Percentiles rank a stretch among this genome's conserved stretches.
Evolutionary conservation across 2,888 invertebrate genomes (phyloP).

Genomic region (Torymus texanus): DNA sequence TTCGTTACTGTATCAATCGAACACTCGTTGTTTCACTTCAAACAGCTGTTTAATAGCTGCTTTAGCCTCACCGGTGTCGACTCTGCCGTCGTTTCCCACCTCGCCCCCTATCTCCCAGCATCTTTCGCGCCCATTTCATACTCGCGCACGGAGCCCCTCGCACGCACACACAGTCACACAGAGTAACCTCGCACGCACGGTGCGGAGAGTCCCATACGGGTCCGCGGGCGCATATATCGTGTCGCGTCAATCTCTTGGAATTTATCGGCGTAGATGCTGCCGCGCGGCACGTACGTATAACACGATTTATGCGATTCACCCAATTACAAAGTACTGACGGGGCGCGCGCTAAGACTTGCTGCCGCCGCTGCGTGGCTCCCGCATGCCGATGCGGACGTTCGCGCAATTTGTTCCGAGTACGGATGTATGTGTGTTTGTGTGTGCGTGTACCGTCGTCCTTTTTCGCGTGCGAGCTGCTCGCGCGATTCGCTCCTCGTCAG

Average conservation of each 20-base stretch:
- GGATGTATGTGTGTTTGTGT: background rate
- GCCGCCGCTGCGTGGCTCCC: background rate
- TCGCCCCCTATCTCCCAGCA: background rate
- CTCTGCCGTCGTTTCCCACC: background rate
- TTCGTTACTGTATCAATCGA: too few relatives aligned
- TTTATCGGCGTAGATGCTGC: slow-evolving; percentile 43
- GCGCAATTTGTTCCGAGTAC: slow-evolving; percentile 46
- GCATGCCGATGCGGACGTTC: slow-evolving; percentile 41
- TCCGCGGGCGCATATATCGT: slow-evolving; percentile 56
- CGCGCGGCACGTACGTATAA: slow-evolving; percentile 45
- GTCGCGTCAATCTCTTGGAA: slow-evolving; percentile 60
- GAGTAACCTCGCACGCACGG: too few relatives aligned
- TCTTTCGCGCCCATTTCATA: slow-evolving; percentile 7
- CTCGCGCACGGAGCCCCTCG: background rate
- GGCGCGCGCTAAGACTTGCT: too few relatives aligned
- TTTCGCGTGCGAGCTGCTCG: background rate
- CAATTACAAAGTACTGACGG: slow-evolving; percentile 62
- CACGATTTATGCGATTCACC: slow-evolving; percentile 61
- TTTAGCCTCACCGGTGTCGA: too few relatives aligned
- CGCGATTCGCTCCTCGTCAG: background rate
- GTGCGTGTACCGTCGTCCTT: background rate
- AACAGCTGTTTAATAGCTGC: too few relatives aligned
- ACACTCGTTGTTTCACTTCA: too few relatives aligned
- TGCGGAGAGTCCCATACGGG: slow-evolving; percentile 28
- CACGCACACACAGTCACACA: background rate